Percentiles rank a stretch among this genome's conserved stretches.
phyloP scores from a whole-genome alignment of 2,888 invertebrate genomes.

The Ophion costatus region DNA sequence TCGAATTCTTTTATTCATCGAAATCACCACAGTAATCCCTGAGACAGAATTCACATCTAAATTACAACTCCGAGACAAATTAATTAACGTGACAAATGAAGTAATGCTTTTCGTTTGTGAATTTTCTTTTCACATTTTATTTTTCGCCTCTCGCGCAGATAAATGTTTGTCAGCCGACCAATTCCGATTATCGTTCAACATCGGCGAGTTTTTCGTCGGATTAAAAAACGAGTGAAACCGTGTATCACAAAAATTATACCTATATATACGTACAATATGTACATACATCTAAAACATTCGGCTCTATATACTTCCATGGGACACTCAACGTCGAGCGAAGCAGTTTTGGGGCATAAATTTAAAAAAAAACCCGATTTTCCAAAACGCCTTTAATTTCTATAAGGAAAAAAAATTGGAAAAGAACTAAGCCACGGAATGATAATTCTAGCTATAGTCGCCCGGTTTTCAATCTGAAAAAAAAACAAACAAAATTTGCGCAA shows the following conservation, averaged over 20 bases:
- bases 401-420: no score
- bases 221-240: constrained; percentile 43
- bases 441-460: no score
- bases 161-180: constrained; percentile 19
- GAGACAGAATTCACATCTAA: no score
- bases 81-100: background rate
- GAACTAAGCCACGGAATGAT: no score
- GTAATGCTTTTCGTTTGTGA: background rate
- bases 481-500: no score
- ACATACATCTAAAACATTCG: constrained; percentile 20
- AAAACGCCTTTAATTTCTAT: no score
- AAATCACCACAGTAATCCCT: background rate
- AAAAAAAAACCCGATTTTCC: no score
- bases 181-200: constrained; percentile 38
- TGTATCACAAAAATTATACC: constrained; percentile 26
- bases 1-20: no score
- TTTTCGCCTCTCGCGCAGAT: background rate
- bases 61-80: background rate
- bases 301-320: no score
- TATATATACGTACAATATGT: constrained; percentile 15
- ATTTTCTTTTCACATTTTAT: background rate
- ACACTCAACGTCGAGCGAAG: no score
- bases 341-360: no score
- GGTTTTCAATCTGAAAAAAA: no score
- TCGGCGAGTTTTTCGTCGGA: constrained; percentile 39